phyloP scores from a whole-genome alignment of 2,797 vertebrate species.

The Eulemur mongoz region DNA sequence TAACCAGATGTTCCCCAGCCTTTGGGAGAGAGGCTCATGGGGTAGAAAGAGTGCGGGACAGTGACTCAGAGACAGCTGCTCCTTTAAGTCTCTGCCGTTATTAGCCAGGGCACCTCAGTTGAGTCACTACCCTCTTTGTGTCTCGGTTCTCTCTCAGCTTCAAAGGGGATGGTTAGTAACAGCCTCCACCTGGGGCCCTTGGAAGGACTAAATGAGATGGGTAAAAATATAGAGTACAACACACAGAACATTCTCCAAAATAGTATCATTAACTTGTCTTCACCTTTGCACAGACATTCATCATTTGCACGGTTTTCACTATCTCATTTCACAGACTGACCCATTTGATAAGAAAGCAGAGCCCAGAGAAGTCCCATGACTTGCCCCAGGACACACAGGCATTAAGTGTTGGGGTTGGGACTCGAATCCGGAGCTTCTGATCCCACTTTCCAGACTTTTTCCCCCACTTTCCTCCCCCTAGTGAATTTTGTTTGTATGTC shows the following conservation, averaged over 20 bases:
- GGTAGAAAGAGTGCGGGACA: neutral
- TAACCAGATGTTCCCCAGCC: neutral
- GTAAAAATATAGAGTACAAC: neutral
- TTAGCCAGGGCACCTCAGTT: neutral
- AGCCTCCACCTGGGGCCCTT: too few species aligned
- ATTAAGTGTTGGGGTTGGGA: neutral
- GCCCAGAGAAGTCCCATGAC: neutral
- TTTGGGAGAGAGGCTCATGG: neutral
- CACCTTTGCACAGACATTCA: neutral
- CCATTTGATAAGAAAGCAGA: neutral
- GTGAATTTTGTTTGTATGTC: neutral
- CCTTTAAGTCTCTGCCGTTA: neutral
- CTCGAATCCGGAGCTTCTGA: neutral
- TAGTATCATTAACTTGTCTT: neutral
- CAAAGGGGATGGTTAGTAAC: neutral
- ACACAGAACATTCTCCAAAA: neutral
- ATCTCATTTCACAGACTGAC: neutral
- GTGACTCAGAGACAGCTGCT: accelerated
- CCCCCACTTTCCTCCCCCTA: neutral
- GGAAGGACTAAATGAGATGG: neutral
- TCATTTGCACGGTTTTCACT: neutral
- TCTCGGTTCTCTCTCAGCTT: neutral
- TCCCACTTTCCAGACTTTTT: too few species aligned
- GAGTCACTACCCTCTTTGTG: neutral
- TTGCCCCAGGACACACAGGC: neutral